Base-by-base conservation (phyloP, 2,113 vertebrate genomes). In the Onychostruthus taczanowskii region DNA sequence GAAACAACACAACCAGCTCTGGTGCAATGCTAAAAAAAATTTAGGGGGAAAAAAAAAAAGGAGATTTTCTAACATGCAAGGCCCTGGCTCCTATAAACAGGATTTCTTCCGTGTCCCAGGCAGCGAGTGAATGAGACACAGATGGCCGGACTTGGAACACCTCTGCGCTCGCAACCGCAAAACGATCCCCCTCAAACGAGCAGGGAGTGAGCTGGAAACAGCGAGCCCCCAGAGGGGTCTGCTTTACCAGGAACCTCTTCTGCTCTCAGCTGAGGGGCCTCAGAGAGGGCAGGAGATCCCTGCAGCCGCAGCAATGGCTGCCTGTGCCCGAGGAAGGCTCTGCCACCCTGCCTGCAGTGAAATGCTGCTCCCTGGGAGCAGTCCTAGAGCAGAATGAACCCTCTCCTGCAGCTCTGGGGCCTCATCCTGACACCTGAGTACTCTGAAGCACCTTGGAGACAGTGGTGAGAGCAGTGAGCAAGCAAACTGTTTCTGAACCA, bases 121-220 rank as follows among this genome's bases (percentile, higher is more conserved):
- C 94, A 95, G 94, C 0, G 11, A 95, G 92, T 21, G 92, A 94
- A 96, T 79, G 88, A 93, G 91, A 90, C 39, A 46, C 95, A 92
- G 92, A 95, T 87, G 92, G 90, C 33, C 0, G 22, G 78, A 41
- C 90, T 94, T 94, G 92, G 95, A 95, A 87, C 90, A 90, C 94
- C 92, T 90, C 96, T 20, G 62, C 0, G 3, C 78, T 74, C 21
- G 3, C 77, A 58, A 89, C 81, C 74, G 1, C 81, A 4, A 21
- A 87, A 75, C 21, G 18, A 81, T 70, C 84, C 74, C 85, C 35
- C 69, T 75, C 58, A 64, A 81, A 78, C 1, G 3, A 66, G 16
- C 11, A 31, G 78, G 5, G 23, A 55, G 44, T 1, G 43, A 83
- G 93, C 63, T 67, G 95, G 70, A 66, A 84, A 39, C 2, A 4